These are phyloP conservation scores for Drosophila neonasuta DNA, from an alignment of 2,888 invertebrate genomes.

Conservation along the genomic window DNA sequence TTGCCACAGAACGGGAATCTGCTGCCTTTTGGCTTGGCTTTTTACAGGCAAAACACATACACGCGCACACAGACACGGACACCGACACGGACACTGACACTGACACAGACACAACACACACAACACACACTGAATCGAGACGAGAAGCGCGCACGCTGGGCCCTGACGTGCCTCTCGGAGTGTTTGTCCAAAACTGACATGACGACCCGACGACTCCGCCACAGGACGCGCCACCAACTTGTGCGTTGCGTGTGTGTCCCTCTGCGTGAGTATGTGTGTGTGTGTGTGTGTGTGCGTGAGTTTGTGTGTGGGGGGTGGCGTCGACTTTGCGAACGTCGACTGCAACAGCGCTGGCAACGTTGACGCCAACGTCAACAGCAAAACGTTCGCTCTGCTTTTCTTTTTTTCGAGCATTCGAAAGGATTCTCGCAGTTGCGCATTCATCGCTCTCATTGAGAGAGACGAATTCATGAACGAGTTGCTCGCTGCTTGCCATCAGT, in stretches of 20 bases:
- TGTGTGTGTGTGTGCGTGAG: conserved; percentile 1
- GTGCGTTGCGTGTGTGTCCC: neutral
- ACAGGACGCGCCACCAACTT: conserved; percentile 41
- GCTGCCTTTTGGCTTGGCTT: conserved; percentile 53
- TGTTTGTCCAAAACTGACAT: conserved; percentile 81
- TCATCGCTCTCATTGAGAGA: conserved; percentile 1
- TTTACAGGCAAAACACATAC: conserved; percentile 43
- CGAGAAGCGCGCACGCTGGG: conserved; percentile 79
- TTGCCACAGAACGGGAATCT: conserved; percentile 51
- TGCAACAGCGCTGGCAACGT: conserved; percentile 6
- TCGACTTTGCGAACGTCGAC: conserved; percentile 15
- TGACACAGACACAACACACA: conserved; percentile 41
- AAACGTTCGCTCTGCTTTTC: neutral
- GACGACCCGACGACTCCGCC: conserved; percentile 40
- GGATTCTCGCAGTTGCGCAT: conserved; percentile 40
- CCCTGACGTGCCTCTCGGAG: conserved; percentile 81
- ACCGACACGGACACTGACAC: conserved; percentile 38
- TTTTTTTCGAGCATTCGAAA: conserved; percentile 12
- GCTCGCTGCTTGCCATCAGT: conserved; percentile 25
- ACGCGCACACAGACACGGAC: conserved; percentile 29
- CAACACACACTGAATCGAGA: conserved; percentile 64
- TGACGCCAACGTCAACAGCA: conserved; percentile 21
- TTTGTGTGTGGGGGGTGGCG: conserved; percentile 36
- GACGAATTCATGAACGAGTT: neutral
- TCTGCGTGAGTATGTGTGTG: neutral